Base-by-base conservation (phyloP, 2,888 invertebrate genomes). In the Oscheius sp. region DNA sequence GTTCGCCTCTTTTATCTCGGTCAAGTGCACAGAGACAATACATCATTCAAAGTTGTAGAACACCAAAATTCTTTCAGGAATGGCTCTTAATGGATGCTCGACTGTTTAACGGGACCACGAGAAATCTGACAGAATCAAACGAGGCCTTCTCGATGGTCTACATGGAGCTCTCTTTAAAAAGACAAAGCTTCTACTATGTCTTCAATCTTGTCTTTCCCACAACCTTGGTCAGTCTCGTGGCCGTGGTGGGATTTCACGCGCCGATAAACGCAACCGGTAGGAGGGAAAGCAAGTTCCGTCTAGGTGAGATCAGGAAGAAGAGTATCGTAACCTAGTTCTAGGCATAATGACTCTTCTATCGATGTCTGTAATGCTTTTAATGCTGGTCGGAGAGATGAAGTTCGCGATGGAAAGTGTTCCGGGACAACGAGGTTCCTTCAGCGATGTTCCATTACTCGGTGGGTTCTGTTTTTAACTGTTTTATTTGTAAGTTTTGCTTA, bases 141-240 rank as follows among this genome's bases (percentile, higher is more conserved):
- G 88, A 88, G 73, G 80, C 85, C 5, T 88, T 85, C 71, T 85
- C 84, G n/a, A 85, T 86, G 82, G 85, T 87, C 5, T 77, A 78
- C 32, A 83, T 88, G 83, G 78, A 79, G 32, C 73, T 89, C 37
- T 73, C 80, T 29, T 71, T 89, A 32, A 76, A 89, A 71, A 84
- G 91, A 29, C 89, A 90, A 68, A 90, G 90, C 7, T 89, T 91
- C 77, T 91, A 91, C 83, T 91, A 91, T 83, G 89, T 91, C 37
- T 91, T 91, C 87, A 91, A 91, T 82, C 89, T 91, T 87, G 90
- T 91, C 48, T 89, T 91, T 83, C 91, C 91, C 4, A 91, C 91
- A 77, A 87, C 91, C 32, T 83, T 91, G 68, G 91, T 91, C 57
- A 90, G 90, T 1, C 80, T 91, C 29, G 91, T 91, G 35, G 91